Evolutionary conservation across 2,888 invertebrate species (phyloP), one percentile per base, ranked within the genome.

Genomic region (Drosophila bunnanda): DNA sequence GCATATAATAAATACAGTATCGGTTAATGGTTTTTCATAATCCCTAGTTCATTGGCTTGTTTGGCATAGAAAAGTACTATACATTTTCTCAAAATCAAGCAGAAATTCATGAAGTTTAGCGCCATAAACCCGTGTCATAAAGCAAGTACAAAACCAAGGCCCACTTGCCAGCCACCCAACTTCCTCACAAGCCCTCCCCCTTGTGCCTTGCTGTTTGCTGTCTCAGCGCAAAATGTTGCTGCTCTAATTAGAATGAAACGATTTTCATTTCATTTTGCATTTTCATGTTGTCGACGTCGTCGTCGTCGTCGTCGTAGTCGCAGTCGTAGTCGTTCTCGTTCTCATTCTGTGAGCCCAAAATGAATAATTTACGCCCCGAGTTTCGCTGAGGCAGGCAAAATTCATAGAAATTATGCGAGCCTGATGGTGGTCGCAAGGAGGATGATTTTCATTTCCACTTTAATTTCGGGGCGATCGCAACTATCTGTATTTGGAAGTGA

Each of bases 211-310:
- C 39, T 64, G 83, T 88, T 85, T 83, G 83, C 83, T 88, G 88
- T 78, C 83, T 83, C 83, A 88, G 88, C 83, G 75, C 66, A 76
- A 88, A 83, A 86, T 85, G 86, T 75, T 84, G 88, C 82, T 88
- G 86, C 82, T 83, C 83, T 83, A 88, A 83, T 83, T 88, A 83
- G 88, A 83, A 83, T 85, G 82, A 88, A 83, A 88, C 86, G 86
- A 83, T 83, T 83, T 83, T 83, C 86, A 83, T 83, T 83, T 83
- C 82, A 83, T 83, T 88, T 88, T 88, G 74, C 82, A 84, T 84
- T 84, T 81, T 75, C 77, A 79, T 84, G 67, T 76, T 83, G 78
- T 78, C 68, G 70, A 67, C 64, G 46, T 38, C 56, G 72, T 72
- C 59, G 48, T 30, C 39, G 58, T 15, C 38, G 53, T 48, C 41